A percentile compares a stretch with the other conserved stretches of the same genome.
phyloP scores from a whole-genome alignment of 1,140 invertebrate species.

The Heterodera schachtii region DNA sequence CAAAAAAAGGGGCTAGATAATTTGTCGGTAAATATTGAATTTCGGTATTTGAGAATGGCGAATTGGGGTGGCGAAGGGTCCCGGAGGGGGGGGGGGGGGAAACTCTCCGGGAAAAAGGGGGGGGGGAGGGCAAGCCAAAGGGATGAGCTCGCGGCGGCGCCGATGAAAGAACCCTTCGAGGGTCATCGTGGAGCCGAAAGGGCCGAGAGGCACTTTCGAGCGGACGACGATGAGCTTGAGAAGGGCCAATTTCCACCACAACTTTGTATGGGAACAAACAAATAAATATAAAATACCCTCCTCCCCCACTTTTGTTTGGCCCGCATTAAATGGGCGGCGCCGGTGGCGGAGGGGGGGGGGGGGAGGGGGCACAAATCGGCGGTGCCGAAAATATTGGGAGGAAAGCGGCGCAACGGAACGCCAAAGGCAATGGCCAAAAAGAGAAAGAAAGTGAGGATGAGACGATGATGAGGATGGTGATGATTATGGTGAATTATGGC shows the following conservation, averaged over 20 bases:
- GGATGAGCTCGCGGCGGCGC: not conserved
- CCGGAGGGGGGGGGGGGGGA: too few relatives aligned
- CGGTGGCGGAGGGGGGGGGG: not conserved
- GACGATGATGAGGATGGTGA: too few relatives aligned
- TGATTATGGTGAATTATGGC: too few relatives aligned
- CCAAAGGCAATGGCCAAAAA: too few relatives aligned
- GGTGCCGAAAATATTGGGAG: too few relatives aligned
- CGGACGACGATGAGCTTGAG: not conserved
- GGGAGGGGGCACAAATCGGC: too few relatives aligned
- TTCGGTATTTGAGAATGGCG: not conserved
- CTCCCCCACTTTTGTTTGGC: too few relatives aligned
- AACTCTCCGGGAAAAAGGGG: not conserved
- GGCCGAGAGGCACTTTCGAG: not conserved
- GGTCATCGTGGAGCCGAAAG: not conserved
- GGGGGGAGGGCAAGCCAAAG: too few relatives aligned
- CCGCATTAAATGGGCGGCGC: not conserved
- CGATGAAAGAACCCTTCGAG: not conserved
- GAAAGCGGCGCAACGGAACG: too few relatives aligned
- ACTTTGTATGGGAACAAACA: not conserved
- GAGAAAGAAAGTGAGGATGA: too few relatives aligned
- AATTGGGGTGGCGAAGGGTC: not conserved
- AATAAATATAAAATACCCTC: not conserved
- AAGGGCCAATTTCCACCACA: not conserved
- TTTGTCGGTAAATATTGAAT: conserved; percentile 17
- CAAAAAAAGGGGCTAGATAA: not conserved